Percentiles rank a stretch among this genome's conserved stretches.
Conservation (phyloP, 2,888 invertebrate species). For the Diachrysia chrysitis region DNA sequence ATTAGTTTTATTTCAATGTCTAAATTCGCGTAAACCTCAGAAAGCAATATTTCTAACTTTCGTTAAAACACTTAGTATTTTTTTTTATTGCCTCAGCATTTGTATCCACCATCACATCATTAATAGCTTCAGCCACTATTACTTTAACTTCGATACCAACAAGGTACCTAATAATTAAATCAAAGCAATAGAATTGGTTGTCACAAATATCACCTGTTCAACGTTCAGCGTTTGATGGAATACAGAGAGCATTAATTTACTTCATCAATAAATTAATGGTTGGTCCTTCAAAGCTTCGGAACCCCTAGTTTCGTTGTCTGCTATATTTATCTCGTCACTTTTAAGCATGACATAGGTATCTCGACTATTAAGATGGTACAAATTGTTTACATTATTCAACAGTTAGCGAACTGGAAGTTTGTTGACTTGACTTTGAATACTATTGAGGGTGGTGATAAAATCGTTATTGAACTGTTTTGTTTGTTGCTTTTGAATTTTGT, state of each 20-base stretch:
- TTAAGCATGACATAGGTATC: constrained; percentile 53
- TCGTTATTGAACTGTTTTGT: background rate
- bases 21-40: no score
- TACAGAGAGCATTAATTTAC: constrained; percentile 41
- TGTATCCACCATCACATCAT: no score
- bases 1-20: no score
- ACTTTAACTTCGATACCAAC: no score
- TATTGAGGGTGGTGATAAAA: background rate
- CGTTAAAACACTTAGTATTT: no score
- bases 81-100: no score
- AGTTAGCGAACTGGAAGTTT: constrained; percentile 34
- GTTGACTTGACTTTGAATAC: constrained; percentile 10
- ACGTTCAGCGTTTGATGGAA: constrained; percentile 42
- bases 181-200: background rate
- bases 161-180: no score
- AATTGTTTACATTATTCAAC: constrained; percentile 59
- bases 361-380: constrained; percentile 49
- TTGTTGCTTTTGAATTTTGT: background rate
- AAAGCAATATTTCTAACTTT: no score
- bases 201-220: constrained; percentile 19
- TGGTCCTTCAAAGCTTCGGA: constrained; percentile 43
- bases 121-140: no score
- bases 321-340: constrained; percentile 55
- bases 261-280: constrained; percentile 59
- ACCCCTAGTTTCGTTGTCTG: constrained; percentile 37